phyloP scores from a whole-genome alignment of 2,888 invertebrate genomes.

The Ophion ellenae region DNA sequence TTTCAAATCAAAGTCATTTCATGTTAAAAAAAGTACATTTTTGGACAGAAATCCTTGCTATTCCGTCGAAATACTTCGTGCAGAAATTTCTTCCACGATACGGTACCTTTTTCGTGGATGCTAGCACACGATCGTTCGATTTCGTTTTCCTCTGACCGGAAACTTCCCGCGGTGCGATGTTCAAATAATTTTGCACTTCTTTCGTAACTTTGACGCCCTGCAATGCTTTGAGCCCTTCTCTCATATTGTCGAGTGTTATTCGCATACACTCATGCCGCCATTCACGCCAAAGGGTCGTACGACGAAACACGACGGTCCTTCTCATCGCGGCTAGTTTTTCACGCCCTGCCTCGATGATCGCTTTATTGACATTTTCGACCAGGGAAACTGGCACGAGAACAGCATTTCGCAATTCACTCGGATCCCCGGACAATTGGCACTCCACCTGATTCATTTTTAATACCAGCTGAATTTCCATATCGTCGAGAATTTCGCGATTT shows the following conservation, averaged over 20 bases:
- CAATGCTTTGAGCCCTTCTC: conserved; percentile 73
- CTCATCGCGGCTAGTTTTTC: conserved; percentile 77
- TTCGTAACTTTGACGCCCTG: conserved; percentile 77
- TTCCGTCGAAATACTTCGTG: not conserved
- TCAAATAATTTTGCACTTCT: conserved; percentile 76
- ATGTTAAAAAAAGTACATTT: too few relatives aligned
- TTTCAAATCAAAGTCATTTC: too few relatives aligned
- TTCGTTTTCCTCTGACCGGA: conserved; percentile 64
- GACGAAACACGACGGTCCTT: conserved; percentile 73
- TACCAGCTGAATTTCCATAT: conserved; percentile 72
- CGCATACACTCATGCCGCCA: conserved; percentile 79
- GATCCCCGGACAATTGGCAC: conserved; percentile 61
- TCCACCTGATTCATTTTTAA: conserved; percentile 76
- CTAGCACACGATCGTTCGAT: conserved; percentile 62
- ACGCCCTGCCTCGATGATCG: conserved; percentile 75
- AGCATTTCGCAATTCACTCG: conserved; percentile 70
- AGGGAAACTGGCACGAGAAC: conserved; percentile 70
- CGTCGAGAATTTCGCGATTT: conserved; percentile 52
- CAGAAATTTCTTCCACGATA: not conserved
- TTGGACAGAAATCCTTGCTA: too few relatives aligned
- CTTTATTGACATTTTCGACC: conserved; percentile 69
- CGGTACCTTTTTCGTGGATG: conserved; percentile 64
- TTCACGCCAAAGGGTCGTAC: conserved; percentile 74
- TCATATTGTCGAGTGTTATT: conserved; percentile 76
- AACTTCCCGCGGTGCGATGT: conserved; percentile 46